A percentile compares a stretch with the other conserved stretches of the same genome.
These are phyloP conservation scores for Beris morrisii DNA, from an alignment of 2,888 invertebrate genomes.

Conservation along the genomic window DNA sequence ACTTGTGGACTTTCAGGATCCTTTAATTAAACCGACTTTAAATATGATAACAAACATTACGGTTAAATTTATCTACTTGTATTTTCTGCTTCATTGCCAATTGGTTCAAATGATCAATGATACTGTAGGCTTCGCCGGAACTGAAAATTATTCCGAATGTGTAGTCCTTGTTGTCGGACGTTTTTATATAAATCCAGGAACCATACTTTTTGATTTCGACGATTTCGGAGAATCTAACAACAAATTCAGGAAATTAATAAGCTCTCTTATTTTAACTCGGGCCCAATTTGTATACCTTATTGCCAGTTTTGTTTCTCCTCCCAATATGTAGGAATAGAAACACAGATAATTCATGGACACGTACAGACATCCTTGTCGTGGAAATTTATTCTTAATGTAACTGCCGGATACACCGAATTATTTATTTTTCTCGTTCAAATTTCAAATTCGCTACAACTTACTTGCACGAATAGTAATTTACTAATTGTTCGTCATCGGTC, in stretches of 20 bases:
- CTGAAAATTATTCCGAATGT: slow-evolving; percentile 89
- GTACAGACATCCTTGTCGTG: slow-evolving; percentile 96
- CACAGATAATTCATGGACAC: slow-evolving; percentile 95
- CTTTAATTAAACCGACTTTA: slow-evolving; percentile 48
- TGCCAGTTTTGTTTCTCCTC: slow-evolving; percentile 83
- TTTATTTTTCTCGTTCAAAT: not conserved
- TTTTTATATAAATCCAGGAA: slow-evolving; percentile 83
- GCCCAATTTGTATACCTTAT: slow-evolving; percentile 68
- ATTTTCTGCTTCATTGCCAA: slow-evolving; percentile 88
- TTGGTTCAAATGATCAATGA: slow-evolving; percentile 95
- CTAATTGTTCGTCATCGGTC: slow-evolving; percentile 91
- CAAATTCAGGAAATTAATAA: not conserved
- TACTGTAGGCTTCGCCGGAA: slow-evolving; percentile 77
- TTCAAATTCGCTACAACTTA: slow-evolving; percentile 54
- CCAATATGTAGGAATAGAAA: slow-evolving; percentile 93
- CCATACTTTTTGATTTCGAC: slow-evolving; percentile 78
- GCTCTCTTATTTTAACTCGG: too few species aligned
- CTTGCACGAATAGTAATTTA: slow-evolving; percentile 94
- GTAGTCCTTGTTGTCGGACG: slow-evolving; percentile 78
- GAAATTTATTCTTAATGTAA: slow-evolving; percentile 90
- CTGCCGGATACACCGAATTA: slow-evolving; percentile 58
- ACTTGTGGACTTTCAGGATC: slow-evolving; percentile 91
- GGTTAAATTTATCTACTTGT: slow-evolving; percentile 42
- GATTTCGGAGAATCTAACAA: slow-evolving; percentile 68
- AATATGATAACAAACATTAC: slow-evolving; percentile 34